These are phyloP conservation scores for Syngnathus scovelli DNA, from an alignment of 2,113 vertebrate species.

Conservation along the genomic window DNA sequence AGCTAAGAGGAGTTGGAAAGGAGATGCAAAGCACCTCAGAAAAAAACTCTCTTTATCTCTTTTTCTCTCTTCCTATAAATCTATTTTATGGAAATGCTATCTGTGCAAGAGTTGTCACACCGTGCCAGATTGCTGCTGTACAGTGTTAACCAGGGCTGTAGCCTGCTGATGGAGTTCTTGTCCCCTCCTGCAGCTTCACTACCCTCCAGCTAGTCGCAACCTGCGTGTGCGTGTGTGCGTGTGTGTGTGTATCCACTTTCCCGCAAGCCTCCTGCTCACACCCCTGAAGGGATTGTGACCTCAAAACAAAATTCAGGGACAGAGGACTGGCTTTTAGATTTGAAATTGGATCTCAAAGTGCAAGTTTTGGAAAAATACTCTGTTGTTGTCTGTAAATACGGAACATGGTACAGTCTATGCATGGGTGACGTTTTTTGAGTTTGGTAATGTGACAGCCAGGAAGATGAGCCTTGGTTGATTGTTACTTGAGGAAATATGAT, in stretches of 20 bases:
- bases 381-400: not conserved
- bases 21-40: conserved; percentile 76
- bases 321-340: conserved; percentile 22
- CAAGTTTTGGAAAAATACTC: not conserved
- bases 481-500: too few relatives aligned
- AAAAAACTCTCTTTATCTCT: conserved; percentile 75
- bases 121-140: conserved; percentile 26
- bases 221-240: not conserved
- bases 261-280: conserved; percentile 35
- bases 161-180: conserved; percentile 44
- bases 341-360: not conserved
- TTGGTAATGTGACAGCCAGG: too few relatives aligned
- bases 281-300: conserved; percentile 43
- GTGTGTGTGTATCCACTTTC: conserved; percentile 19
- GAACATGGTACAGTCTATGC: not conserved
- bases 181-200: conserved; percentile 22
- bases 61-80: conserved; percentile 12
- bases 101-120: conserved; percentile 4
- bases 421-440: not conserved
- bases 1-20: conserved; percentile 45
- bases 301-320: conserved; percentile 49
- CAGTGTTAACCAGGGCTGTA: conserved; percentile 38
- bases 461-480: too few relatives aligned
- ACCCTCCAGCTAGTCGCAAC: not conserved
- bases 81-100: not conserved